Percentiles rank a stretch among this genome's conserved stretches.
These are phyloP conservation scores for Macroglossus sobrinus DNA, from an alignment of 2,113 vertebrate genomes.

Conservation along the genomic window DNA sequence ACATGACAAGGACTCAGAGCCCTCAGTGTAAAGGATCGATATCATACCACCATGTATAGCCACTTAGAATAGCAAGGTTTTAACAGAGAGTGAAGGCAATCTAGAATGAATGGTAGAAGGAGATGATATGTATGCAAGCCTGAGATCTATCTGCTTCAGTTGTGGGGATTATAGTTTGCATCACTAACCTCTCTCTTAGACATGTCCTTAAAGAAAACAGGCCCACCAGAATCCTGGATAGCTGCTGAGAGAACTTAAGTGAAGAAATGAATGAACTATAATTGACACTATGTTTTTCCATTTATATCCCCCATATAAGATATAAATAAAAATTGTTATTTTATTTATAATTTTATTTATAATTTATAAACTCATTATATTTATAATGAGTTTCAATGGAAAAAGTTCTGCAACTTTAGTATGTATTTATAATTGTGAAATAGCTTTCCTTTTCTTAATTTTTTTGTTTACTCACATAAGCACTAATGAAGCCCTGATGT, in stretches of 20 bases:
- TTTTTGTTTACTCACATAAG: slow-evolving; percentile 47
- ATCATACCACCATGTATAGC: neutral
- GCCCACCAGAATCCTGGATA: neutral
- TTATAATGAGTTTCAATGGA: neutral
- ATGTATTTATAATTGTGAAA: slow-evolving; percentile 48
- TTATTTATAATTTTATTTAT: neutral
- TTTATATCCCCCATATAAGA: neutral
- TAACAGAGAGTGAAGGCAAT: neutral
- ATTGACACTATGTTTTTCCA: neutral
- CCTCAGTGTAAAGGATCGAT: neutral
- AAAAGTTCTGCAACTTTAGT: slow-evolving; percentile 3
- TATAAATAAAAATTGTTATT: neutral
- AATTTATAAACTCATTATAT: no score
- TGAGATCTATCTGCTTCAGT: neutral
- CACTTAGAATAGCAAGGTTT: neutral
- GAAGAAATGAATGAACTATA: neutral
- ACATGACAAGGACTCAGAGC: neutral
- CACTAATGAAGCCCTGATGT: slow-evolving; percentile 25
- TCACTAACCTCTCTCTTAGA: neutral
- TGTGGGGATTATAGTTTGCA: neutral
- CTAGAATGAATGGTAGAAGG: neutral
- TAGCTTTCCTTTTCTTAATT: slow-evolving; percentile 26
- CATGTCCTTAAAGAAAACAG: neutral
- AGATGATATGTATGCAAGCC: neutral
- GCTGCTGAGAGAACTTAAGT: neutral